Conservation (phyloP, 92 coral and sea anemone species). For the Diadumene lineata region DNA sequence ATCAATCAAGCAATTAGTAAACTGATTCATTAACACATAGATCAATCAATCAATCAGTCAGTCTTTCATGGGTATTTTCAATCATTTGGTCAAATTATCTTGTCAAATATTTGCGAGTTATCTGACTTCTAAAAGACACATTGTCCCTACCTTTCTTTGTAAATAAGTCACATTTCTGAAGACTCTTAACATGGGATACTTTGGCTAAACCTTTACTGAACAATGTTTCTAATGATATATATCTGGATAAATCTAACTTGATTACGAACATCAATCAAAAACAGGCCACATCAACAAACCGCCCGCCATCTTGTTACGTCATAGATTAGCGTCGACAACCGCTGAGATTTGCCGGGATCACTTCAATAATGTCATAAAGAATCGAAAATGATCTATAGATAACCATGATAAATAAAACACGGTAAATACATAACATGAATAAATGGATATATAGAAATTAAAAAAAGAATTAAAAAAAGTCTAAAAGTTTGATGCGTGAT, state of each 20-base stretch:
- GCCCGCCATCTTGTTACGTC: constrained; percentile 4
- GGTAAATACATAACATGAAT: too few relatives aligned
- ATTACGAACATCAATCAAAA: background rate
- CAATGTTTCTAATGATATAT: background rate
- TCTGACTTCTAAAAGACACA: too few relatives aligned
- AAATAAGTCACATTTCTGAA: background rate
- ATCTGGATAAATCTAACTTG: background rate
- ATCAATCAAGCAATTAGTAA: background rate
- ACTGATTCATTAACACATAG: background rate
- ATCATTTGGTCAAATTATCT: background rate
- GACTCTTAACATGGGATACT: background rate
- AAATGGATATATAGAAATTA: too few relatives aligned
- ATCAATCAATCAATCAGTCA: background rate
- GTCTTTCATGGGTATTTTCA: too few relatives aligned
- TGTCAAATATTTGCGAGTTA: too few relatives aligned
- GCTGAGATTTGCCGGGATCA: too few relatives aligned
- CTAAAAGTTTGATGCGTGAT: background rate
- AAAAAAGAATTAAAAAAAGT: background rate
- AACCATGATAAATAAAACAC: too few relatives aligned
- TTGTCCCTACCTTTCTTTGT: background rate
- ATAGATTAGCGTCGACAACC: background rate
- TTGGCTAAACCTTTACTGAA: background rate
- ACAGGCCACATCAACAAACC: background rate
- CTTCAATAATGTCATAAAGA: too few relatives aligned
- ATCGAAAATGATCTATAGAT: too few relatives aligned